Evolutionary conservation across 2,113 vertebrate species (phyloP).

Genomic region (Pseudois nayaur): DNA sequence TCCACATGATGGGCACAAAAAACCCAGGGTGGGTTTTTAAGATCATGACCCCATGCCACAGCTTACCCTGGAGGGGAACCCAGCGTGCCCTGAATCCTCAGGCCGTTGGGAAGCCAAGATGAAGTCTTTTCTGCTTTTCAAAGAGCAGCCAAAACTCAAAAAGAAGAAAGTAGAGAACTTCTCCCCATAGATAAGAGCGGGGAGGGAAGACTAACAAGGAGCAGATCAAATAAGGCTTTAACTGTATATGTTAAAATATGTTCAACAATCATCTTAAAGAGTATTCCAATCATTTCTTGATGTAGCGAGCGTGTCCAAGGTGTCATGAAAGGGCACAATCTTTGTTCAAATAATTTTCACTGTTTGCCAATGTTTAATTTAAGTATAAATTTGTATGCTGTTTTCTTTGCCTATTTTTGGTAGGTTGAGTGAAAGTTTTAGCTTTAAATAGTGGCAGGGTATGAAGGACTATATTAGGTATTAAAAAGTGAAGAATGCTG

Average conservation of each 20-base stretch:
- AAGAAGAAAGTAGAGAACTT: background rate
- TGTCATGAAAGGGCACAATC: background rate
- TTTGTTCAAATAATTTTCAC: constrained; percentile 17
- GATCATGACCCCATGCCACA: too few relatives aligned
- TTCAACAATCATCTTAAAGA: background rate
- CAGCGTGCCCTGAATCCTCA: background rate
- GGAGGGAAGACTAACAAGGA: background rate
- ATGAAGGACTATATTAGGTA: constrained; percentile 71
- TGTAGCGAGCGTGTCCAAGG: background rate
- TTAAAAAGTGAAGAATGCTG: constrained; percentile 56
- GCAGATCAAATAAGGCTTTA: background rate
- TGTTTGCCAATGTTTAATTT: constrained; percentile 4
- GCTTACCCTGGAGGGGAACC: background rate
- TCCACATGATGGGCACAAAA: background rate
- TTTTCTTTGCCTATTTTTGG: constrained; percentile 72
- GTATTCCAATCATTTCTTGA: background rate
- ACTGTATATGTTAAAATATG: background rate
- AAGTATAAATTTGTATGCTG: constrained; percentile 53
- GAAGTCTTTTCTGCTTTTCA: background rate
- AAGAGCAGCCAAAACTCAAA: background rate
- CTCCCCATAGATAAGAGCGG: background rate
- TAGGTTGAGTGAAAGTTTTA: constrained; percentile 30
- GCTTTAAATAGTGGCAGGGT: constrained; percentile 55
- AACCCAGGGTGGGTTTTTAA: background rate
- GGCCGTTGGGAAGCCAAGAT: background rate